Conservation (phyloP, 2,888 invertebrate genomes). For the Ganaspis brasiliensis region DNA sequence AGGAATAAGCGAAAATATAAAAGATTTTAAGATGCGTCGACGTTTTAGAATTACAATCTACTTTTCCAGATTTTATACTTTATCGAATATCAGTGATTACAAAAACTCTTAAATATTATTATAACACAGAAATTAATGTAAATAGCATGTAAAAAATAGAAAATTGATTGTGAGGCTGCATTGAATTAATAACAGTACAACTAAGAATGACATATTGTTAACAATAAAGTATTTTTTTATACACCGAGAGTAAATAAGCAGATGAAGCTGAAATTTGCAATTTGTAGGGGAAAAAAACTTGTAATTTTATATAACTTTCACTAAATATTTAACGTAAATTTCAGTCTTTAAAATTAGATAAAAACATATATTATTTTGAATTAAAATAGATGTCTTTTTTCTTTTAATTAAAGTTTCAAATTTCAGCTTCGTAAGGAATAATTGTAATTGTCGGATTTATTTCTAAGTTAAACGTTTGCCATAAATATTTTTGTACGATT, state of each 20-base stretch:
- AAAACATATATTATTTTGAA: no score
- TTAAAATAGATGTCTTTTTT: no score
- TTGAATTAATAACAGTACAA: constrained; percentile 3
- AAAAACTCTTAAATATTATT: background rate
- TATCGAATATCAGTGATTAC: background rate
- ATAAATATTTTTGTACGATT: constrained; percentile 16
- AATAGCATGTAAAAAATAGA: background rate
- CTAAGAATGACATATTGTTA: constrained; percentile 6
- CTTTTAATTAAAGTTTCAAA: no score
- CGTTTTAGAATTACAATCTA: background rate
- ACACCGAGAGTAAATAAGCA: no score
- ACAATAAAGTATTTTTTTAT: no score
- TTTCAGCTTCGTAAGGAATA: no score
- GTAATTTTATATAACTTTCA: no score
- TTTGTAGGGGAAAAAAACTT: background rate
- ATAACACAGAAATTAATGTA: background rate
- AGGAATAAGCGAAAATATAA: constrained; percentile 1
- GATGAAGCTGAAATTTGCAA: background rate
- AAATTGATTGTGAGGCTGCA: background rate
- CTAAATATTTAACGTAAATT: no score
- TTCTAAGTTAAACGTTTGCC: constrained; percentile 23
- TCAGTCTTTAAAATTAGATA: no score
- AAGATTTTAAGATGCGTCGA: background rate
- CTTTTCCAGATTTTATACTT: background rate
- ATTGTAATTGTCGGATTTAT: background rate